Evolutionary conservation across 2,888 invertebrate genomes (phyloP), one percentile per base, ranked within the genome.

Genomic region (Drosophila maculinotata): DNA sequence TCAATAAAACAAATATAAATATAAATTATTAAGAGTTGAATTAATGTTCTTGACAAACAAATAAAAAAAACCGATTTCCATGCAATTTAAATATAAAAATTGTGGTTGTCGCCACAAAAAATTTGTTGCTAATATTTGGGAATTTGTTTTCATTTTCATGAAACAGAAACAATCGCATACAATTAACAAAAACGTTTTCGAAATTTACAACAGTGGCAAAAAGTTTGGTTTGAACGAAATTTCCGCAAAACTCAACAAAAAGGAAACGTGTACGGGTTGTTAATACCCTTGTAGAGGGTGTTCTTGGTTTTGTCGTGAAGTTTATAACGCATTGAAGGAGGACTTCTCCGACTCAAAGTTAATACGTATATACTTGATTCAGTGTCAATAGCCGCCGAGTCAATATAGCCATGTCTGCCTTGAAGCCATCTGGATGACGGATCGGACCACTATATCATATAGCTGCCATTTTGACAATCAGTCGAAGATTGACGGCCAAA

Each of bases 121-220:
- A 23, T 35, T n/a, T 17, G 8, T 36, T 30, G 42, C 8, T 44
- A 59, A 59, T 58, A 36, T 26, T 26, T 35, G 28, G 2, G 51
- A 17, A 17, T 39, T 39, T 39, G 17, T 20, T 42, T 17, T 15
- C n/a, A 20, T 41, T 30, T 42, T 38, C 12, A 47, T 36, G 30
- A 45, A 57, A 69, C 57, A 58, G 60, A 60, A 63, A 75, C 70
- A 75, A 74, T 74, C 52, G 75, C 75, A 74, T 52, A 68, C 69
- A 62, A 70, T 62, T 54, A 63, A 69, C 63, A 69, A 69, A 70
- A 69, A 57, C 59, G 14, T 59, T 42, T 28, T 31, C 38, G 20
- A 60, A 59, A 60, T 17, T 36, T 20, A 38, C 49, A 68, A 59
- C 69, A 68, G 53, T 60, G 60, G 69, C 54, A 47, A 70, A 54